phyloP scores from a whole-genome alignment of 2,797 vertebrate genomes.

The Sciurus carolinensis region DNA sequence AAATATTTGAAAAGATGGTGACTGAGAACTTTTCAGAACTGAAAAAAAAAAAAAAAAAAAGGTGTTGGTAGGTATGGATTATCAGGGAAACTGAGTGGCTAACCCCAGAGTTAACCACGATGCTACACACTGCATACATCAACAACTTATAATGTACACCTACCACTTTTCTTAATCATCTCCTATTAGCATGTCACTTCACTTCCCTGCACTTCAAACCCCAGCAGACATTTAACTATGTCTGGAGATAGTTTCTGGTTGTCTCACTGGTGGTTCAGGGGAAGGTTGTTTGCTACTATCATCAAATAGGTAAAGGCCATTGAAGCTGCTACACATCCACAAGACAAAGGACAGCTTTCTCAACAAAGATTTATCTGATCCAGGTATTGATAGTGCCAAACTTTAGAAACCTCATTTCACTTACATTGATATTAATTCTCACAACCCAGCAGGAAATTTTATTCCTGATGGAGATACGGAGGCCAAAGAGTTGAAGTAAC shows the following conservation, averaged over 20 bases:
- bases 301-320: not conserved
- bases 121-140: not conserved
- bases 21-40: slow-evolving; percentile 43
- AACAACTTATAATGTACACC: not conserved
- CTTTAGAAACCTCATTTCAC: not conserved
- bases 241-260: not conserved
- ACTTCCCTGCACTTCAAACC: not conserved
- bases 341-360: not conserved
- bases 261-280: no score
- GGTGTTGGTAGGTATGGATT: not conserved
- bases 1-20: slow-evolving; percentile 28
- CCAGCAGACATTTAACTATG: not conserved
- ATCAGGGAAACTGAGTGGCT: not conserved
- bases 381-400: not conserved
- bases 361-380: not conserved
- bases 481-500: not conserved
- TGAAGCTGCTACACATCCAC: not conserved
- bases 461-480: not conserved
- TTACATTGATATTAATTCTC: not conserved
- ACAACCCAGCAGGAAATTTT: not conserved
- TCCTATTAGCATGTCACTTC: not conserved
- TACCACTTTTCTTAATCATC: not conserved
- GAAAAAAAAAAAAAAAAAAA: not conserved
- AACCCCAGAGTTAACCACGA: not conserved
- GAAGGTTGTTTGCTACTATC: not conserved